Base-by-base conservation (phyloP, 2,888 invertebrate genomes). In the Pammene aurita region DNA sequence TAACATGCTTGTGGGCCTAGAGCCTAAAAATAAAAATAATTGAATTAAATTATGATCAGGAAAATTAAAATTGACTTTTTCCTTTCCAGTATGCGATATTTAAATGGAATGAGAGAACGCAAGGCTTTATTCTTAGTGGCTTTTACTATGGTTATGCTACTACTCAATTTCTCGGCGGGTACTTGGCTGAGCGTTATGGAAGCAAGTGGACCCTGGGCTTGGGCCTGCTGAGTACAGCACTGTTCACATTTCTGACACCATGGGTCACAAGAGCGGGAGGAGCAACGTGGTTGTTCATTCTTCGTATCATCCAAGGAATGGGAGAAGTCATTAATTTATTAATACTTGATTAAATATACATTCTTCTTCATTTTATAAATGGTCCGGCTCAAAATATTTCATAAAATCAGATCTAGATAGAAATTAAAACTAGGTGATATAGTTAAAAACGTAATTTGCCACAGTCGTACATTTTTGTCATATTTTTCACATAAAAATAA, bases 141-240 rank as follows among this genome's bases (percentile, higher is more conserved):
- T 96, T 96, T 81, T 96, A 95, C 84, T 96, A 95, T 91, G 96
- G 96, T 2, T 96, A 96, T 82, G 93, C 95, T 10, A 74, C 96
- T 0, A 96, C 96, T 0, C 96, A 96, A 78, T 81, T 96, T 41
- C 96, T 96, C 0, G 96, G 96, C 52, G 96, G 96, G 63, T 89
- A 95, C 72, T 80, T 96, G 61, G 94, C 96, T 0, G 96, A 95
- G 74, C 94, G 91, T 74, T 95, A 95, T 74, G 96, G 96, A 14
- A 96, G 96, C 13, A 96, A 96, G 84, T 95, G 95, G 87, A 93
- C 95, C 0, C 87, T 96, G 48, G 95, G 95, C 0, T 78, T 95
- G 60, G 96, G 96, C 9, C 94, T 96, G 55, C 84, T 96, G 0
- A 94, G 94, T 2, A 96, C 96, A 0, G 95, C 96, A 0, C 73